A percentile compares a stretch with the other conserved stretches of the same genome.
These are phyloP conservation scores for Orthosia gothica DNA, from an alignment of 2,888 invertebrate species.

Conservation along the genomic window DNA sequence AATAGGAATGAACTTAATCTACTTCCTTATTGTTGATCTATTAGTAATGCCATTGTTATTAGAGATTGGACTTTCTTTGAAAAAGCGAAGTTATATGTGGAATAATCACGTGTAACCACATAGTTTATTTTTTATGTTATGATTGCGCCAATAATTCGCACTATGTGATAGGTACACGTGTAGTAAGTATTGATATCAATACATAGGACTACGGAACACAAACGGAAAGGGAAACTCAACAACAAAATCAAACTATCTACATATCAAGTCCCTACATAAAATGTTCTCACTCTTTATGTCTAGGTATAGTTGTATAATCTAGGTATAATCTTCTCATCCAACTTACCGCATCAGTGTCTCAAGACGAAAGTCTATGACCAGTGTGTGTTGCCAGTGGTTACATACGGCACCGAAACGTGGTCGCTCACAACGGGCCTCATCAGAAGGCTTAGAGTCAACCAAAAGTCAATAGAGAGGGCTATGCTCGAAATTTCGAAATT, in stretches of 20 bases:
- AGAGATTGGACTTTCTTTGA: slow-evolving; percentile 10
- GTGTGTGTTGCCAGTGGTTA: too few species aligned
- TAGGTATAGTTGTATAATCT: too few species aligned
- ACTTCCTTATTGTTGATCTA: slow-evolving; percentile 32
- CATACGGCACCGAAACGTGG: too few species aligned
- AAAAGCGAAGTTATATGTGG: slow-evolving; percentile 14
- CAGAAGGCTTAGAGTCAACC: too few species aligned
- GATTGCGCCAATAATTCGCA: neutral
- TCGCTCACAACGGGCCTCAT: too few species aligned
- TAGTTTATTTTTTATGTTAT: neutral
- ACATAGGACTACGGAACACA: neutral
- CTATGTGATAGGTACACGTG: neutral
- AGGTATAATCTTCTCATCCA: too few species aligned
- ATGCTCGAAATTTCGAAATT: too few species aligned
- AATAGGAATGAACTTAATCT: slow-evolving; percentile 38
- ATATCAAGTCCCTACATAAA: neutral
- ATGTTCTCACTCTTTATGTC: neutral
- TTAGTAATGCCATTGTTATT: slow-evolving; percentile 20
- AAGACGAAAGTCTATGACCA: too few species aligned
- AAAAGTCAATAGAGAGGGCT: too few species aligned
- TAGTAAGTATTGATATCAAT: neutral
- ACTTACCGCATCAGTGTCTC: too few species aligned
- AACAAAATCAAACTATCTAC: neutral
- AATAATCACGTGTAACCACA: neutral
- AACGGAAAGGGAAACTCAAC: neutral